Percentiles rank a stretch among this genome's conserved stretches.
Evolutionary conservation across 2,113 vertebrate genomes (phyloP).

Genomic region (Ptilonorhynchus violaceus): DNA sequence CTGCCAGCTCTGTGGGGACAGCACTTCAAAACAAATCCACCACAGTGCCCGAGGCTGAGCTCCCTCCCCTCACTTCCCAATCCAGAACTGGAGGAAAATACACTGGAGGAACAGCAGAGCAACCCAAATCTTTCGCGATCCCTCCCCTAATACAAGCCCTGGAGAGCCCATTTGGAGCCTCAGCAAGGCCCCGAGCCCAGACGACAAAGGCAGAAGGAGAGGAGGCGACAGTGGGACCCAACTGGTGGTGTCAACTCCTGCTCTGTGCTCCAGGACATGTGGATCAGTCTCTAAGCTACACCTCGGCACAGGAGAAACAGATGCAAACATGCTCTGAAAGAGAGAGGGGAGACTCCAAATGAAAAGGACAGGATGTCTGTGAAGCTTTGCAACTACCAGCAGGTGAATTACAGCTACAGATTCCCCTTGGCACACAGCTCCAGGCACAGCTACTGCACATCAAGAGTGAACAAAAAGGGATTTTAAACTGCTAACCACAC

Average conservation of each 20-base stretch:
- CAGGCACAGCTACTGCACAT: slow-evolving; percentile 48
- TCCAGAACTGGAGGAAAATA: neutral
- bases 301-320: neutral
- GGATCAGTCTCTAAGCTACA: slow-evolving; percentile 4
- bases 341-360: slow-evolving; percentile 7
- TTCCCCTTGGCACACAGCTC: slow-evolving; percentile 61
- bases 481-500: slow-evolving; percentile 6
- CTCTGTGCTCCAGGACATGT: neutral
- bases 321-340: neutral
- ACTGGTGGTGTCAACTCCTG: neutral
- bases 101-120: neutral
- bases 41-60: neutral
- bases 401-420: neutral
- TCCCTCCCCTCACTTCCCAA: neutral
- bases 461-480: neutral
- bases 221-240: neutral
- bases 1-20: neutral
- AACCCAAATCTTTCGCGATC: neutral
- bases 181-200: neutral
- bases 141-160: neutral
- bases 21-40: neutral
- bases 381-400: neutral
- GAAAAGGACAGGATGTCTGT: neutral
- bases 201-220: neutral
- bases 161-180: neutral